Conservation (phyloP, 2,113 vertebrate species). For the Prionailurus viverrinus region DNA sequence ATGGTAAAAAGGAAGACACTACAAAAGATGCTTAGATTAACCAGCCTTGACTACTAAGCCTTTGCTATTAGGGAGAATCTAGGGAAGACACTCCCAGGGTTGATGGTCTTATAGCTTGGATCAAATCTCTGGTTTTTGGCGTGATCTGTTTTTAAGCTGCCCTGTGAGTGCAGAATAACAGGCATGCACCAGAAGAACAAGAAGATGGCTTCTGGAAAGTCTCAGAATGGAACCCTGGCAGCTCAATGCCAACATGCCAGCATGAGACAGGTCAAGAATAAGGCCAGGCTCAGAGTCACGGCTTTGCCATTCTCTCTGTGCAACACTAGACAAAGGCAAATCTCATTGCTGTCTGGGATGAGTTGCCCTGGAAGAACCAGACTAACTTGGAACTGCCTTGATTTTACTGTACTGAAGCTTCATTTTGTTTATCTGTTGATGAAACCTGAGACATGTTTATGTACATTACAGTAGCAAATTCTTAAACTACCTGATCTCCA, state of each 20-base stretch:
- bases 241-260: not conserved
- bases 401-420: not conserved
- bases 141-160: not conserved
- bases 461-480: not conserved
- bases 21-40: constrained; percentile 30
- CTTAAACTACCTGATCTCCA: constrained; percentile 22
- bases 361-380: not conserved
- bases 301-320: not conserved
- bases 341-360: not conserved
- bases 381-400: not conserved
- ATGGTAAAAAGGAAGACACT: constrained; percentile 56
- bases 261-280: not conserved
- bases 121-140: not conserved
- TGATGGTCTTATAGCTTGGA: not conserved
- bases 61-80: not conserved
- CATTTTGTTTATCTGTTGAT: not conserved
- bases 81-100: constrained; percentile 29
- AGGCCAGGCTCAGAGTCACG: not conserved
- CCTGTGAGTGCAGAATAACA: not conserved
- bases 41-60: constrained; percentile 14
- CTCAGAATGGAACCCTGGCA: not conserved
- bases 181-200: not conserved
- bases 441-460: not conserved
- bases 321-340: not conserved
- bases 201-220: not conserved